Evolutionary conservation across 2,888 invertebrate genomes (phyloP), one percentile per base, ranked within the genome.

Genomic region (Nemapogon koenigi): DNA sequence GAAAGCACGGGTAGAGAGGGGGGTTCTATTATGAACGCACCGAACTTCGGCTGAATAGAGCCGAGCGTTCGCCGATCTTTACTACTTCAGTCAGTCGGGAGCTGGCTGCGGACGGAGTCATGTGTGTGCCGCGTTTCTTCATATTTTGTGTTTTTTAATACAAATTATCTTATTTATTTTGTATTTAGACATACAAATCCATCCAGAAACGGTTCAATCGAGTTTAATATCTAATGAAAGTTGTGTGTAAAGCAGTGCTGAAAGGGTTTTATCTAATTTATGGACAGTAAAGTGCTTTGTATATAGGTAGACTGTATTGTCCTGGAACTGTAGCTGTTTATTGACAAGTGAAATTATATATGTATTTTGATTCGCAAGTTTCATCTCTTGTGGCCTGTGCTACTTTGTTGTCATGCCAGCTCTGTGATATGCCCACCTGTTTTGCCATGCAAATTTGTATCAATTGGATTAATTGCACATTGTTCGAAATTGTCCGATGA

Each of bases 271-370:
- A 41, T 42, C 49, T 47, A 54, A 49, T 47, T 44, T 35, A 52
- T 52, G 55, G 57, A 61, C 58, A 59, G 55, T 55, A 51, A 50
- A 50, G 52, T 55, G 50, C 47, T 55, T 48, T 49, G 49, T 51
- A 50, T 45, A 44, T 52, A 53, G 48, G 52, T 49, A 27, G 51
- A 47, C 39, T 47, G 39, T 55, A 16, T 3, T 22, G 33, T 16
- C 33, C 26, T 18, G 26, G 11, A 35, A 30, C 31, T 57, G 62
- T 68, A 64, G 60, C 55, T 28, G n/a, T 27, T 63, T 71, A 72
- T 70, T 75, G 71, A 67, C 72, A 70, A 73, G 75, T 71, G 70
- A 72, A 72, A 71, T 66, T 69, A n/a, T n/a, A n/a, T n/a, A n/a
- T n/a, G n/a, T n/a, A n/a, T n/a, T n/a, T n/a, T n/a, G n/a, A n/a